Evolutionary conservation across 2,797 vertebrate genomes (phyloP).

Genomic region (Knipowitschia caucasica): DNA sequence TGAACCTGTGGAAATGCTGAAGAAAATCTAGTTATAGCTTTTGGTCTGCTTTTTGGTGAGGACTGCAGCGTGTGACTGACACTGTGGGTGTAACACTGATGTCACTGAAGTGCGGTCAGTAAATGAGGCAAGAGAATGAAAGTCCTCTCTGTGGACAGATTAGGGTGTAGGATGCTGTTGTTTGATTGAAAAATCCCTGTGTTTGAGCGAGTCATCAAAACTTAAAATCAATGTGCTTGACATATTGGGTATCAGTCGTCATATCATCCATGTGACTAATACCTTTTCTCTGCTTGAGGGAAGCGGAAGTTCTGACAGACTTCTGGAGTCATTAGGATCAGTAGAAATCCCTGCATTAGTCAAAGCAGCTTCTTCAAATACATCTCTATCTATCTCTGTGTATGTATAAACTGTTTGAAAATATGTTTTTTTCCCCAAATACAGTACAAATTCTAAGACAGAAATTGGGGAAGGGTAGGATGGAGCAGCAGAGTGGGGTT

Average conservation of each 20-base stretch:
- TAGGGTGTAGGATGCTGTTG: constrained; percentile 11
- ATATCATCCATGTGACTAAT: neutral
- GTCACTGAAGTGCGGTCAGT: constrained; percentile 53
- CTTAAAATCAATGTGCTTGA: neutral
- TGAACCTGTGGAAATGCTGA: constrained; percentile 29
- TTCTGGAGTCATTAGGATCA: neutral
- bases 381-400: neutral
- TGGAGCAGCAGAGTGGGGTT: constrained; percentile 1
- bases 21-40: constrained; percentile 13
- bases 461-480: constrained; percentile 8
- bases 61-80: neutral
- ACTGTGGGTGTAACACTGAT: constrained; percentile 32
- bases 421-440: too few species aligned
- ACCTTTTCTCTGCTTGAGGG: neutral
- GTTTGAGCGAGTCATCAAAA: neutral
- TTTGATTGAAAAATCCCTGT: neutral
- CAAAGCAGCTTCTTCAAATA: neutral
- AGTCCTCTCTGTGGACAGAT: constrained; percentile 30
- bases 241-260: neutral
- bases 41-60: constrained; percentile 4
- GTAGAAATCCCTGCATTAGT: neutral
- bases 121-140: constrained; percentile 33
- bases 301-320: neutral
- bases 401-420: neutral
- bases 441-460: constrained; percentile 3